Percentiles rank a stretch among this genome's conserved stretches.
phyloP scores from a whole-genome alignment of 2,113 vertebrate species.

The Vombatus ursinus region DNA sequence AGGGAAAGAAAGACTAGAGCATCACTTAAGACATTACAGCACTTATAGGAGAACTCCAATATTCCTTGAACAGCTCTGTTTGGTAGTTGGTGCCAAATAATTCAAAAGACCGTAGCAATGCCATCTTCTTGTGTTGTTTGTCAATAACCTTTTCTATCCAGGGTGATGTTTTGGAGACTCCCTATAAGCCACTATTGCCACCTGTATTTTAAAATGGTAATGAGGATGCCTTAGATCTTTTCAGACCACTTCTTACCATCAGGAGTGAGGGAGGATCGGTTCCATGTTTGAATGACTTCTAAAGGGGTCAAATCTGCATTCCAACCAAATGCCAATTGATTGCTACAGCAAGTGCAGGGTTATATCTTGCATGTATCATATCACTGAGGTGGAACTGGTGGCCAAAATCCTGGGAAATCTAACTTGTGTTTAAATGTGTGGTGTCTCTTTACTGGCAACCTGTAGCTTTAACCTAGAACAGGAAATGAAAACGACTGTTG shows the following conservation, averaged over 20 bases:
- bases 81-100: neutral
- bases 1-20: neutral
- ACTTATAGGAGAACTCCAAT: conserved; percentile 34
- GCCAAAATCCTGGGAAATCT: conserved; percentile 44
- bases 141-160: neutral
- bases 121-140: neutral
- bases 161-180: conserved; percentile 23
- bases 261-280: neutral
- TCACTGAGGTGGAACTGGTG: neutral
- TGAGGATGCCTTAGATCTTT: neutral
- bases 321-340: neutral
- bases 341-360: neutral
- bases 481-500: conserved; percentile 67
- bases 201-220: neutral
- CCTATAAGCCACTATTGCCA: neutral
- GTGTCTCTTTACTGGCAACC: conserved; percentile 53
- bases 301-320: neutral
- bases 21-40: neutral
- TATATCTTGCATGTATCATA: neutral
- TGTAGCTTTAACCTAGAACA: conserved; percentile 51
- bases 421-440: conserved; percentile 40
- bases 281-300: neutral
- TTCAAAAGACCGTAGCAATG: neutral
- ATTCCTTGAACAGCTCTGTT: conserved; percentile 1
- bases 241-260: neutral